Percentiles rank a stretch among this genome's conserved stretches.
Evolutionary conservation across 1,140 invertebrate species (phyloP).

Genomic region (Nylanderia fulva): DNA sequence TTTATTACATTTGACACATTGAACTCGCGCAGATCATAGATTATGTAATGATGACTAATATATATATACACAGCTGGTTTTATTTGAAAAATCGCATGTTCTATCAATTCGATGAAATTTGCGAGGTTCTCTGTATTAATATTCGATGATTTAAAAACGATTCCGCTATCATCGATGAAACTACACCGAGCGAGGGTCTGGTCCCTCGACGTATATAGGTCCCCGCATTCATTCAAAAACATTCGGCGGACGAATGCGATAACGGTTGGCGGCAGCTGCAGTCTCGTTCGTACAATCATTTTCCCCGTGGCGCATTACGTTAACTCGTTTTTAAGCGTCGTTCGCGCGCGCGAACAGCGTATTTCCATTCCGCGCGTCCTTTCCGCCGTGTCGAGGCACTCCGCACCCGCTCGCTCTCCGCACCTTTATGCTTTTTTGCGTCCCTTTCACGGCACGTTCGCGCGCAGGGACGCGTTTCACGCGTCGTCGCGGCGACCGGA

Average conservation of each 20-base stretch:
- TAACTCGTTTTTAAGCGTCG: conserved; percentile 67
- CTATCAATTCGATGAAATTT: no score
- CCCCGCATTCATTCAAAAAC: conserved; percentile 5
- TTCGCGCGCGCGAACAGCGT: conserved; percentile 47
- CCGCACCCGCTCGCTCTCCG: no score
- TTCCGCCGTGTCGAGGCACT: conserved; percentile 35
- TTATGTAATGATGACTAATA: conserved; percentile 15
- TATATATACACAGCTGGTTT: background rate
- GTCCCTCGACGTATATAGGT: background rate
- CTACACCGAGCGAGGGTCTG: background rate
- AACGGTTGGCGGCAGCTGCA: conserved; percentile 62
- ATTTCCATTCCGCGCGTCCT: conserved; percentile 60
- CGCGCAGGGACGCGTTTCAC: conserved; percentile 42
- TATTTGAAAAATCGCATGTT: no score
- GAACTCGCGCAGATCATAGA: background rate
- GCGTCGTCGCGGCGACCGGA: conserved; percentile 37
- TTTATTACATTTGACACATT: conserved; percentile 14
- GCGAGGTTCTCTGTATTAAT: background rate
- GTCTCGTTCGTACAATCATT: conserved; percentile 66
- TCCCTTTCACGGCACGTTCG: conserved; percentile 45
- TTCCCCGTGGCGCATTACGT: conserved; percentile 57
- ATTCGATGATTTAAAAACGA: background rate
- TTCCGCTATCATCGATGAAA: background rate
- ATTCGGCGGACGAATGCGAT: conserved; percentile 63
- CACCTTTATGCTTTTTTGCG: conserved; percentile 49